Evolutionary conservation across 2,888 invertebrate species (phyloP), one percentile per base, ranked within the genome.

Genomic region (Mythimna pallens): DNA sequence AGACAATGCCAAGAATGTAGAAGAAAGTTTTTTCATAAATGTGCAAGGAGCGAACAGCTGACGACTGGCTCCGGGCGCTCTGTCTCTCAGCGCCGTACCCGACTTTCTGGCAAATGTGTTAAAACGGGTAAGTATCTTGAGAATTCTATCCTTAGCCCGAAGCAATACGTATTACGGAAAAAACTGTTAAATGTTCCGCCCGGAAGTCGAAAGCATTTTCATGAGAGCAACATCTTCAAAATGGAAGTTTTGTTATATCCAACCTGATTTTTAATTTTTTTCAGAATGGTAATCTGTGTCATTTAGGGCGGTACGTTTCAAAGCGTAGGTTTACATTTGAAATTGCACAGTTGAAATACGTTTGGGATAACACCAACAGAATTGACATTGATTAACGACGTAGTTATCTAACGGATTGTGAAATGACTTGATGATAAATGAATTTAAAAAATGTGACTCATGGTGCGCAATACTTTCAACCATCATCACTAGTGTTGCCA

Each of bases 1-100:
- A 92, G 93, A 94, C 93, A 93, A 92, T 93, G 93, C 90, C 90
- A 93, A 92, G 92, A 92, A 93, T 92, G 92, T 92, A 91, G 91
- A 91, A 87, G 87, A 93, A 95, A 95, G 92, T 95, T 95, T 95
- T 95, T 96, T 96, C 95, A 95, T 95, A 95, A 95, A 95, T 93
- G 95, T 92, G 93, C 93, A 92, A 92, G 91, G 78, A 89, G 89
- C 84, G 92, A 93, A 92, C 95, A 96, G 95, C 94, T 96, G 96
- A 93, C 95, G 94, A 90, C 91, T 90, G 87, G 91, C 95, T 92
- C 90, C 90, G 87, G 94, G 95, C 94, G 94, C 91, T 89, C 84
- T 80, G 88, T 89, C 88, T 90, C 86, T 81, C 88, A 88, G 88
- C 88, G 83, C 88, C 88, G 88, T 90, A 87, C 89, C 90, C 89